Conservation (phyloP, 2,888 invertebrate species). For the Lycophotia porphyrea region DNA sequence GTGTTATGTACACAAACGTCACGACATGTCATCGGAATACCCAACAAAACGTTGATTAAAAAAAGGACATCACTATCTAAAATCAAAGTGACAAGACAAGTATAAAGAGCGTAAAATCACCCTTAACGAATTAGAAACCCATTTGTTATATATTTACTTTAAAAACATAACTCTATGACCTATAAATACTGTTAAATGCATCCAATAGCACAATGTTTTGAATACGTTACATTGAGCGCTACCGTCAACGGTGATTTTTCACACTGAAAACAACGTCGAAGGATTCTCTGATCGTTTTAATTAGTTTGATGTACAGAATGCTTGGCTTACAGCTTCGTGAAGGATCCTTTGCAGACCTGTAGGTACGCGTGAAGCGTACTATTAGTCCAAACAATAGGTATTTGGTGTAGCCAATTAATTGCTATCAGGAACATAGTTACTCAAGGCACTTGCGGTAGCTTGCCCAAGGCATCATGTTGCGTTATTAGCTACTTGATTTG, state of each 20-base stretch:
- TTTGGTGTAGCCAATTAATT: background rate
- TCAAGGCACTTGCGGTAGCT: background rate
- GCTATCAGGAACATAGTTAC: background rate
- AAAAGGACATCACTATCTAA: constrained; percentile 43
- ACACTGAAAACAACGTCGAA: background rate
- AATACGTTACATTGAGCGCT: background rate
- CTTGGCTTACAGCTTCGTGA: background rate
- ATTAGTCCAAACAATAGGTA: background rate
- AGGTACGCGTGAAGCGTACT: no score
- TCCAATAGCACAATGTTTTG: background rate
- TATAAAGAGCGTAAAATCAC: background rate
- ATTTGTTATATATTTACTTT: background rate
- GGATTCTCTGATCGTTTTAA: background rate
- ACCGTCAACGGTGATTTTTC: background rate
- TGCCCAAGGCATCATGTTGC: background rate
- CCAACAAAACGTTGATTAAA: constrained; percentile 29
- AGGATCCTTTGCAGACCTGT: background rate
- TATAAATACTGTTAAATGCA: background rate
- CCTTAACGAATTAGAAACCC: background rate
- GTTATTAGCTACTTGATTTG: background rate
- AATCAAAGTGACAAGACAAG: constrained; percentile 10
- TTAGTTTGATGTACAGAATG: background rate
- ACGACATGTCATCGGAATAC: constrained; percentile 31
- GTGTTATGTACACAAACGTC: constrained; percentile 46
- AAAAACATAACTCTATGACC: background rate